A percentile compares a stretch with the other conserved stretches of the same genome.
phyloP scores from a whole-genome alignment of 1,140 invertebrate genomes.

The Cyclina sinensis region DNA sequence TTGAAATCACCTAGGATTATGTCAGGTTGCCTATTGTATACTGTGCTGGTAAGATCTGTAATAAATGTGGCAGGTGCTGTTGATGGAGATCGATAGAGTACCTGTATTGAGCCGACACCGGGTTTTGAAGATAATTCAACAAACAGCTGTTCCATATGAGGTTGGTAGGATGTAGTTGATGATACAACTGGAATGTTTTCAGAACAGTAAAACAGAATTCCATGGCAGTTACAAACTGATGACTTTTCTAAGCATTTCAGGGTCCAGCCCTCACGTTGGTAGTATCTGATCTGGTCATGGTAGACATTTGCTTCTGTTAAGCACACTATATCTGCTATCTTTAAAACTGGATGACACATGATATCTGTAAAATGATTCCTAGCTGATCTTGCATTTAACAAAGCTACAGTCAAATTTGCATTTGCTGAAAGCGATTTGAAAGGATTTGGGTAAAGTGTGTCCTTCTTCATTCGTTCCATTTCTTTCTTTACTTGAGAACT shows the following conservation, averaged over 20 bases:
- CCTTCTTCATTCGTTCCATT: conserved; percentile 14
- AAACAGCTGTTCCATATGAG: conserved; percentile 24
- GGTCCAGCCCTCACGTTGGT: neutral
- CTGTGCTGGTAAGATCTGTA: neutral
- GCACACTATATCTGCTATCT: neutral
- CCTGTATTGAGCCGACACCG: neutral
- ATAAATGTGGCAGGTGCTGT: neutral
- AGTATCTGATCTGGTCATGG: neutral
- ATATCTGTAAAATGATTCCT: conserved; percentile 4
- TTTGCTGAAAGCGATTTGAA: neutral
- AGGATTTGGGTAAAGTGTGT: neutral
- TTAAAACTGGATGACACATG: neutral
- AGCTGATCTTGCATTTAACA: neutral
- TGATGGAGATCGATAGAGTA: conserved; percentile 9
- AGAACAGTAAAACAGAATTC: neutral
- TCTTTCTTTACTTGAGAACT: neutral
- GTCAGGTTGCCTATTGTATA: neutral
- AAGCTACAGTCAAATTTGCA: neutral
- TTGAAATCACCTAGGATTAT: conserved; percentile 16
- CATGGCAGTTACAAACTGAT: neutral
- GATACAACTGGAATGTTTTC: conserved; percentile 3
- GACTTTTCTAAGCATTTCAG: neutral
- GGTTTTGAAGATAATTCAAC: neutral
- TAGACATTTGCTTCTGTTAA: conserved; percentile 30
- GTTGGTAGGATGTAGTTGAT: neutral